Percentiles rank a stretch among this genome's conserved stretches.
phyloP scores from a whole-genome alignment of 2,113 vertebrate species.

The Bombycilla garrulus region DNA sequence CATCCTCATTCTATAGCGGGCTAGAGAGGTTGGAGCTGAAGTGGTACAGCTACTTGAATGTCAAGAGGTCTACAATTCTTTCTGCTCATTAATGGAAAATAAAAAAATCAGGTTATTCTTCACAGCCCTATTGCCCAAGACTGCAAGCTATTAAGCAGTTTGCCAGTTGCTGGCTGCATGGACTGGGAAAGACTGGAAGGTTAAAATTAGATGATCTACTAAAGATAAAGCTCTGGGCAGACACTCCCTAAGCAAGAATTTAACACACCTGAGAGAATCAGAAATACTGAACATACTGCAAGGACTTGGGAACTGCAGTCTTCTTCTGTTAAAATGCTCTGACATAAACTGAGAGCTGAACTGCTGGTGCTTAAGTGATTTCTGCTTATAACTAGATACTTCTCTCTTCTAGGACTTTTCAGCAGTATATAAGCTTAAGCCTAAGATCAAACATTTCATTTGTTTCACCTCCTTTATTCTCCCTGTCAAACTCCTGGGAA shows the following conservation, averaged over 20 bases:
- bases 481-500: background rate
- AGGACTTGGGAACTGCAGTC: background rate
- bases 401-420: background rate
- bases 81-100: background rate
- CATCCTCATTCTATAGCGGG: background rate
- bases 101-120: background rate
- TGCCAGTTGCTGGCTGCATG: background rate
- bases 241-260: background rate
- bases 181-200: background rate
- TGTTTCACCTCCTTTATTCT: background rate
- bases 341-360: background rate
- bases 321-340: background rate
- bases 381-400: background rate
- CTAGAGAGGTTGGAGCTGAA: background rate
- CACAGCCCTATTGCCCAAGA: background rate
- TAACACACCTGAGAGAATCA: background rate
- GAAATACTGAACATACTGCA: background rate
- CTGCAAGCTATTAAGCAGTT: background rate
- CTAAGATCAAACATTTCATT: conserved; percentile 2
- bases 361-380: background rate
- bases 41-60: background rate
- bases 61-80: background rate
- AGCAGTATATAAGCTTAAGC: background rate
- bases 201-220: background rate
- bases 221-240: background rate